Evolutionary conservation across 2,797 vertebrate genomes (phyloP), one percentile per base, ranked within the genome.

Genomic region (Brotula barbata): DNA sequence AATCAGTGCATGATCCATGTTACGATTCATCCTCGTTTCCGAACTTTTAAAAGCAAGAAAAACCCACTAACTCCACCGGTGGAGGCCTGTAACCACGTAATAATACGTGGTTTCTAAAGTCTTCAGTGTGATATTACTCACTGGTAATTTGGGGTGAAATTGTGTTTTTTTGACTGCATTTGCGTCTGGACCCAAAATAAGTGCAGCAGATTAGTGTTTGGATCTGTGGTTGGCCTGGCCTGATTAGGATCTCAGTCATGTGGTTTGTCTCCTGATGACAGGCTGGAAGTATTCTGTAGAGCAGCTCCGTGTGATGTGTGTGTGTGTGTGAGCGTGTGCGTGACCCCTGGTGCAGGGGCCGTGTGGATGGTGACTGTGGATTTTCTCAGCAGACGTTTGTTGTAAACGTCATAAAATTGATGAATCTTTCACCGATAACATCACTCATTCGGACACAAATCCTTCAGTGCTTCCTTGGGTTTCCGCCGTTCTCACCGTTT

Each of bases 191-290:
- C 28, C 56, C 40, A 71, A 76, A 73, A 78, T 57, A 79, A 57
- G 21, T 34, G 6, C 54, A 55, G 36, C 25, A 46, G 50, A 58
- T 67, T 41, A 41, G 47, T 61, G 64, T 25, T 45, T 44, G 54
- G 58, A 62, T 17, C 39, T 61, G 75, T 64, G 75, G 73, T 64
- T 54, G 17, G 15, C 31, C 31, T 44, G 42, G 50, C 12, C 64
- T 76, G 68, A 81, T 80, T 55, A 50, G 62, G 44, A 71, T 39
- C 53, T 72, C 31, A 22, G 25, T 64, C 20, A 61, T 71, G 71
- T 46, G 58, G 64, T 70, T 42, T 41, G 31, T 47, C 14, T 55
- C 28, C 55, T 76, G 55, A 59, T 77, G 59, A 68, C 45, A 69
- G 58, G 40, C 48, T 46, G 39, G 58, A 48, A 51, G 22, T 48